Percentiles rank a stretch among this genome's conserved stretches.
These are phyloP conservation scores for Apogon talboti DNA, from an alignment of 2,797 vertebrate species.

Conservation along the genomic window DNA sequence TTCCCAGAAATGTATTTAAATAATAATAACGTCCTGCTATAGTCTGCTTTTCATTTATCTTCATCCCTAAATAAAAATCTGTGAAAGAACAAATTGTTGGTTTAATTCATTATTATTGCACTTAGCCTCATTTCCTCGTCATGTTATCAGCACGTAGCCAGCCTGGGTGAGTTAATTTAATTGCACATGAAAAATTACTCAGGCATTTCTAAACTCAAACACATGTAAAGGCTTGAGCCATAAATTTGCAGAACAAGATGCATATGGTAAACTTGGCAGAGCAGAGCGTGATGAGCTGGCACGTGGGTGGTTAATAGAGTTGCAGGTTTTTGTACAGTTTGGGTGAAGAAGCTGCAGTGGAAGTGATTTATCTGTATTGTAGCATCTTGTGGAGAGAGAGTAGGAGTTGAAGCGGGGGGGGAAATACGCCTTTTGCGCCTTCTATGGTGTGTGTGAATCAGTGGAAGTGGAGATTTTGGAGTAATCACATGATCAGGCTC, in stretches of 20 bases:
- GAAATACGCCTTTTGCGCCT: neutral
- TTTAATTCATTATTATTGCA: conserved; percentile 11
- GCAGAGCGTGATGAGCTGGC: conserved; percentile 9
- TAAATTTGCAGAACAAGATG: conserved; percentile 1
- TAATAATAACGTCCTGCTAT: conserved; percentile 2
- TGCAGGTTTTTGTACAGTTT: conserved; percentile 20
- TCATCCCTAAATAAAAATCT: neutral
- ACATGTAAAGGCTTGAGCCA: neutral
- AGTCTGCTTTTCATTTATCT: neutral
- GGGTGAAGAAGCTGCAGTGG: conserved; percentile 5
- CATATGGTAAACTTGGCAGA: neutral
- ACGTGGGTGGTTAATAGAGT: conserved; percentile 16
- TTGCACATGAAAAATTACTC: conserved; percentile 7
- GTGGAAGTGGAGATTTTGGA: neutral
- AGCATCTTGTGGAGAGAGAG: conserved; percentile 17
- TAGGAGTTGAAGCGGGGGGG: neutral
- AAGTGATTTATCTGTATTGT: conserved; percentile 28
- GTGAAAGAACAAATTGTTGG: conserved; percentile 11
- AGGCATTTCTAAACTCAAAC: conserved; percentile 10
- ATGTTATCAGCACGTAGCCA: neutral
- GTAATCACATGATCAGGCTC: neutral
- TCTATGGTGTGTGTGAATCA: neutral
- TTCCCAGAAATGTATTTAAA: neutral
- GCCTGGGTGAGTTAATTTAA: conserved; percentile 11
- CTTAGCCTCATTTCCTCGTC: neutral